phyloP scores from a whole-genome alignment of 1,140 invertebrate genomes.

The Zophobas morio region DNA sequence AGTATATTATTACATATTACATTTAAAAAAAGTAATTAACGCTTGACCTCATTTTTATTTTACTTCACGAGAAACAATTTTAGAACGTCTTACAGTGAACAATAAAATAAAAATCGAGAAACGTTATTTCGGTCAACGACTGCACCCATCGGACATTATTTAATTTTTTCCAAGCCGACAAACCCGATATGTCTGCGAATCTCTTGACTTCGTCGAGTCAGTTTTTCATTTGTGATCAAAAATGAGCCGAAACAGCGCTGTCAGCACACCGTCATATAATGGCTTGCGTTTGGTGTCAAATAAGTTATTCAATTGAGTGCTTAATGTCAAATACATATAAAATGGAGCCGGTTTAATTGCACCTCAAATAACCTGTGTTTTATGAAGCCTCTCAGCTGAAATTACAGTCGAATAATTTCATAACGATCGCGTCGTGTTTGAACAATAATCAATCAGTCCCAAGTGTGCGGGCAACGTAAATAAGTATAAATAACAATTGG shows the following conservation, averaged over 20 bases:
- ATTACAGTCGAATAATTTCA: constrained; percentile 36
- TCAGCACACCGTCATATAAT: not conserved
- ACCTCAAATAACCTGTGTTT: constrained; percentile 32
- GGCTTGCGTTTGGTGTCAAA: constrained; percentile 32
- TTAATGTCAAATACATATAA: constrained; percentile 30
- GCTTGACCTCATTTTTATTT: too few species aligned
- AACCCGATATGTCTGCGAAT: constrained; percentile 4
- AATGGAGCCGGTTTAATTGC: constrained; percentile 27
- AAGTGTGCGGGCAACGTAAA: constrained; percentile 46
- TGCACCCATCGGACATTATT: constrained; percentile 5
- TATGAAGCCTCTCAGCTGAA: constrained; percentile 29
- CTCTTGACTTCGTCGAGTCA: not conserved
- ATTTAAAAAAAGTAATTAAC: too few species aligned
- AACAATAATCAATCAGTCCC: constrained; percentile 48
- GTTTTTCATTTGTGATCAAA: not conserved
- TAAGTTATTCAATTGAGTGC: constrained; percentile 17
- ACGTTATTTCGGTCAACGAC: constrained; percentile 2
- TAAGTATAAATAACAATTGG: constrained; percentile 51
- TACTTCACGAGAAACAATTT: not conserved
- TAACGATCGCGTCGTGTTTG: constrained; percentile 40
- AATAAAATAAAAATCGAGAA: not conserved
- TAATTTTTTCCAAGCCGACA: not conserved
- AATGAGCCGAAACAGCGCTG: not conserved
- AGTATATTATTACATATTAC: too few species aligned
- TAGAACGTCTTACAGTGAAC: not conserved